Evolutionary conservation across 2,888 invertebrate genomes (phyloP).

Genomic region (Emmelina monodactyla): DNA sequence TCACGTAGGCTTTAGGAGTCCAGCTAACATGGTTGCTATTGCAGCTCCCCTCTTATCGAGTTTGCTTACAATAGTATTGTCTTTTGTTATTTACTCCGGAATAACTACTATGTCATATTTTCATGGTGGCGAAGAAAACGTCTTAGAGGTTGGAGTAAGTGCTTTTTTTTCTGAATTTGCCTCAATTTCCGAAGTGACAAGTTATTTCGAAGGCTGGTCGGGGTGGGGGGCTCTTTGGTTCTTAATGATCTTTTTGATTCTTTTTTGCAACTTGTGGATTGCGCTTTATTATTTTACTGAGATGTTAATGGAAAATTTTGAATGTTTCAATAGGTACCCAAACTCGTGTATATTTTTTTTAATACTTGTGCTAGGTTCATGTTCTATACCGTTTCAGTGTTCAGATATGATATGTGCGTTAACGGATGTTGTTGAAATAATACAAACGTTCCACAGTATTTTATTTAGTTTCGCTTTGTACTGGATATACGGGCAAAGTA

Average conservation of each 20-base stretch:
- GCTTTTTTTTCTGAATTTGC: conserved; percentile 33
- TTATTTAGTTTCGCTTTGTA: conserved; percentile 41
- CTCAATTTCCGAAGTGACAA: conserved; percentile 37
- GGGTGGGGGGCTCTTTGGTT: conserved; percentile 46
- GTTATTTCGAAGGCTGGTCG: conserved; percentile 33
- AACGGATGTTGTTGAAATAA: conserved; percentile 30
- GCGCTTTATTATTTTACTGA: conserved; percentile 32
- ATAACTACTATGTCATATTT: conserved; percentile 47
- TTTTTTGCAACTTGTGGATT: conserved; percentile 38
- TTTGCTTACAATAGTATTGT: conserved; percentile 27
- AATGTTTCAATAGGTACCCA: conserved; percentile 21
- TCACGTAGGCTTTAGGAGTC: conserved; percentile 42
- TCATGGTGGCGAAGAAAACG: conserved; percentile 43
- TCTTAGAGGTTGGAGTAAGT: conserved; percentile 33
- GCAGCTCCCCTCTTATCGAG: conserved; percentile 28
- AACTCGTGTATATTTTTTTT: conserved; percentile 22
- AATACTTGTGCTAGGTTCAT: conserved; percentile 21
- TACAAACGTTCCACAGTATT: conserved; percentile 34
- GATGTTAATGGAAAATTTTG: conserved; percentile 18
- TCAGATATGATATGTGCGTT: conserved; percentile 36
- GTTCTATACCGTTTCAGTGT: conserved; percentile 37
- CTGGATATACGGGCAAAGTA: conserved; percentile 44
- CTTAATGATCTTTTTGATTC: conserved; percentile 28
- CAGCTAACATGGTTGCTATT: conserved; percentile 44
- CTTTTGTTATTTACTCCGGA: conserved; percentile 36